Evolutionary conservation across 2,113 vertebrate genomes (phyloP).

Genomic region (Atherinomorus stipes): DNA sequence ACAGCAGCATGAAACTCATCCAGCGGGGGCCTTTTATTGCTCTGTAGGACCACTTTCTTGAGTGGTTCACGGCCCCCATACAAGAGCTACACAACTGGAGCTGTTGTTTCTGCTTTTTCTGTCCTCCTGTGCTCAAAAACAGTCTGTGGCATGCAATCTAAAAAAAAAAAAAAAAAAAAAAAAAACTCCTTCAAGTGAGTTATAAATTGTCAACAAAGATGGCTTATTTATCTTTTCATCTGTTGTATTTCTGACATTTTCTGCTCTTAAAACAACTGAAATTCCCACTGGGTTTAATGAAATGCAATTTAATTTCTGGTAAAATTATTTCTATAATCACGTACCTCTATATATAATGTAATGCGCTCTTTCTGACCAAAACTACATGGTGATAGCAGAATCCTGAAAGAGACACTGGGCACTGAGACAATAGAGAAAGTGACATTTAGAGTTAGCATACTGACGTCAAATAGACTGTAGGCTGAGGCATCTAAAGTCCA

Average conservation of each 20-base stretch:
- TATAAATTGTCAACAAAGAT: constrained; percentile 1
- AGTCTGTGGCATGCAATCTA: constrained; percentile 13
- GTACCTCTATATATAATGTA: no score
- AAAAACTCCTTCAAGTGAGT: background rate
- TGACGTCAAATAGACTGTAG: constrained; percentile 15
- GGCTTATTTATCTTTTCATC: constrained; percentile 10
- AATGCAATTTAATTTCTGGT: no score
- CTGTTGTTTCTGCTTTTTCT: constrained; percentile 52
- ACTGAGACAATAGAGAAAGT: background rate
- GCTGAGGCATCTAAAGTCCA: no score
- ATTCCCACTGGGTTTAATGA: background rate
- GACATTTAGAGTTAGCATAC: constrained; percentile 34
- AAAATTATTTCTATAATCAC: no score
- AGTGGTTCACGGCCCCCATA: constrained; percentile 31
- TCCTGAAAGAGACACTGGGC: background rate
- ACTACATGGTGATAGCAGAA: background rate
- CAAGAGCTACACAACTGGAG: constrained; percentile 47
- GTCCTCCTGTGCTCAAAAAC: constrained; percentile 50
- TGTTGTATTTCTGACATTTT: background rate
- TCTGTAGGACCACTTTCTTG: constrained; percentile 34
- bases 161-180: background rate
- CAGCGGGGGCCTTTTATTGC: constrained; percentile 17
- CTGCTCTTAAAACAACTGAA: no score
- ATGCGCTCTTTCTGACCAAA: no score
- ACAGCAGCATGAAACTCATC: constrained; percentile 6